Conservation (phyloP, 2,888 invertebrate species). For the Melangyna quadrimaculata region DNA sequence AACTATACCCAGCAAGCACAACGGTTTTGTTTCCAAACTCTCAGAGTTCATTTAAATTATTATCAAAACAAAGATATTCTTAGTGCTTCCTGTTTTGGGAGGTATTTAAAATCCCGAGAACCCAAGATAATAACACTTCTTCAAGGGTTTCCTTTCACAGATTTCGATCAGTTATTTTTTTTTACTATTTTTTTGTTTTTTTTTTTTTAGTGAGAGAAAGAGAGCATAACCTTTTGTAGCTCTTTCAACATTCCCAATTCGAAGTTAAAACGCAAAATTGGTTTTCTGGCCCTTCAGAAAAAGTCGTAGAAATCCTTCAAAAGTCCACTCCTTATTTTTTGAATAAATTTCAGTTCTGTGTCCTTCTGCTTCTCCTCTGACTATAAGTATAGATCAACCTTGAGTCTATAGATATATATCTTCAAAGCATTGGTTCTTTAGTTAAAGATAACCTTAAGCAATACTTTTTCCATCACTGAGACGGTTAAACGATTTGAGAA, state of each 20-base stretch:
- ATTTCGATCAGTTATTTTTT: neutral
- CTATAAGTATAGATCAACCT: neutral
- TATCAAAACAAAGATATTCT: slow-evolving; percentile 31
- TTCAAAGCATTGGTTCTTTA: neutral
- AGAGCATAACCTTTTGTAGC: neutral
- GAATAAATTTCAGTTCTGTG: slow-evolving; percentile 51
- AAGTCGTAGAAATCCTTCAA: slow-evolving; percentile 35
- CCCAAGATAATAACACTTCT: slow-evolving; percentile 51
- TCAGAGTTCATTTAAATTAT: slow-evolving; percentile 38
- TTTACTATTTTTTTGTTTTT: too few relatives aligned
- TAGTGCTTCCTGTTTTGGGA: slow-evolving; percentile 35
- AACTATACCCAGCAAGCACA: neutral
- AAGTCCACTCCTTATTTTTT: slow-evolving; percentile 35
- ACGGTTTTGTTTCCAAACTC: neutral
- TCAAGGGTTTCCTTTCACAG: neutral
- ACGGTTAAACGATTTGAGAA: neutral
- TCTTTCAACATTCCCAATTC: neutral
- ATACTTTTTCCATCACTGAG: neutral
- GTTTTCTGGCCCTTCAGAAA: slow-evolving; percentile 24
- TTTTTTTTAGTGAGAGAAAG: too few relatives aligned
- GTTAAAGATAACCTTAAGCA: neutral
- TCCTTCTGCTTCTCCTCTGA: neutral
- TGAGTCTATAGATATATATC: neutral
- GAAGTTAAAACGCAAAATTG: slow-evolving; percentile 27
- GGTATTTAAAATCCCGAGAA: slow-evolving; percentile 52